A percentile compares a stretch with the other conserved stretches of the same genome.
These are phyloP conservation scores for Prosopocoilus inquinatus DNA, from an alignment of 2,888 invertebrate species.

Conservation along the genomic window DNA sequence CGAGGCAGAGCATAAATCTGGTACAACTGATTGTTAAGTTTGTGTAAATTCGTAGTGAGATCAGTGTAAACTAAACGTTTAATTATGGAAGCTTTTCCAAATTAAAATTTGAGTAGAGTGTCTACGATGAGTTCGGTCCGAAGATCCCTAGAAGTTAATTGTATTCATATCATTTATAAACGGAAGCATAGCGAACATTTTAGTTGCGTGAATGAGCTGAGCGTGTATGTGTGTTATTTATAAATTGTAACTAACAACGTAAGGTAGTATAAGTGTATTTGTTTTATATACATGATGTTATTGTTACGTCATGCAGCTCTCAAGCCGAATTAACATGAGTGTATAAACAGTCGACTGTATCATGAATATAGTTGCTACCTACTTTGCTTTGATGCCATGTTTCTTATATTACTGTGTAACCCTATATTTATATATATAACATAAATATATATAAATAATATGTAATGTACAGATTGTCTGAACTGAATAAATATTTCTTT, in stretches of 20 bases:
- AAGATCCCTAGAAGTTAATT: constrained; percentile 16
- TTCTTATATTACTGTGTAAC: constrained; percentile 53
- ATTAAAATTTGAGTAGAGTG: constrained; percentile 6
- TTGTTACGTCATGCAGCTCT: constrained; percentile 34
- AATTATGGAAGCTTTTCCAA: constrained; percentile 17
- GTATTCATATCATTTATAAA: constrained; percentile 26
- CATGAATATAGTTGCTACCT: constrained; percentile 43
- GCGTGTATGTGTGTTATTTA: constrained; percentile 7
- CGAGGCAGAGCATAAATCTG: constrained; percentile 43
- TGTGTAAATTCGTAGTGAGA: constrained; percentile 19
- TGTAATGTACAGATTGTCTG: constrained; percentile 55
- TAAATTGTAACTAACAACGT: constrained; percentile 14
- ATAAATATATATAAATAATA: constrained; percentile 36
- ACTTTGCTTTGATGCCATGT: constrained; percentile 52
- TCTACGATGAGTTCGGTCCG: constrained; percentile 14
- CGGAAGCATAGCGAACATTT: constrained; percentile 8
- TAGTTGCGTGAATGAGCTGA: constrained; percentile 9
- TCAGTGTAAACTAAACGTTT: constrained; percentile 27
- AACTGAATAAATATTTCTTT: constrained; percentile 55
- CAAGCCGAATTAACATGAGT: constrained; percentile 47
- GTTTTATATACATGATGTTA: constrained; percentile 20
- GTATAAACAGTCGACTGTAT: constrained; percentile 46
- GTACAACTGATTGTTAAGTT: constrained; percentile 43
- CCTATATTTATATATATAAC: constrained; percentile 41
- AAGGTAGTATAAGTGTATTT: constrained; percentile 27